These are phyloP conservation scores for Bombyx huttoni DNA, from an alignment of 2,888 invertebrate genomes.

Conservation along the genomic window DNA sequence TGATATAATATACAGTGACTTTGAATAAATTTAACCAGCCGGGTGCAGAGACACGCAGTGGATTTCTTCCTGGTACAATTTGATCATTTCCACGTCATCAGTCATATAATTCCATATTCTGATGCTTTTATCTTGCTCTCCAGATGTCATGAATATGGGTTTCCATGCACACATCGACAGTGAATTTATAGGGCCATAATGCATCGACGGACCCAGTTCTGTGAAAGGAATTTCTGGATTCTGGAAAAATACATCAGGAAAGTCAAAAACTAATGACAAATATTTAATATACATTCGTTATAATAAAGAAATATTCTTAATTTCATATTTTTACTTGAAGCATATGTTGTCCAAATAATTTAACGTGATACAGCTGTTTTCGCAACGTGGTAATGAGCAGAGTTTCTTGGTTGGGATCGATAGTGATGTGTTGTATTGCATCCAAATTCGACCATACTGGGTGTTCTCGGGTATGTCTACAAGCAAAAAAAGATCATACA, in stretches of 20 bases:
- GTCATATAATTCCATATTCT: slow-evolving; percentile 94
- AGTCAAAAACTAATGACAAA: no score
- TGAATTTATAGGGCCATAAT: slow-evolving; percentile 85
- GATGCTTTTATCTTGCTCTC: slow-evolving; percentile 85
- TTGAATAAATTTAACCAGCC: slow-evolving; percentile 27
- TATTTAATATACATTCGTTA: no score
- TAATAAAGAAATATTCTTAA: no score
- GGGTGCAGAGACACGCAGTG: slow-evolving; percentile 83
- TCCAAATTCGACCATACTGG: slow-evolving; percentile 63
- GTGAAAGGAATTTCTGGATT: slow-evolving; percentile 74
- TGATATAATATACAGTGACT: not conserved
- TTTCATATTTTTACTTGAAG: slow-evolving; percentile 35
- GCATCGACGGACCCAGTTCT: slow-evolving; percentile 81
- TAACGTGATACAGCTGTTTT: slow-evolving; percentile 78
- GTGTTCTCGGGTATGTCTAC: slow-evolving; percentile 55
- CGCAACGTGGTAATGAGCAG: slow-evolving; percentile 77
- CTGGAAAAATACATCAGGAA: slow-evolving; percentile 19
- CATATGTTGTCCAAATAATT: slow-evolving; percentile 76
- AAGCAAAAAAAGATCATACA: not conserved
- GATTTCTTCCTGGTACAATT: slow-evolving; percentile 88
- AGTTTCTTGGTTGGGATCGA: slow-evolving; percentile 74
- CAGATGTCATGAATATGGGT: slow-evolving; percentile 88
- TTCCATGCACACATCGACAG: slow-evolving; percentile 91
- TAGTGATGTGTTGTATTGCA: slow-evolving; percentile 65
- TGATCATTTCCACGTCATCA: slow-evolving; percentile 82